A percentile compares a stretch with the other conserved stretches of the same genome.
These are phyloP conservation scores for Eupithecia exiguata DNA, from an alignment of 2,888 invertebrate species.

Conservation along the genomic window DNA sequence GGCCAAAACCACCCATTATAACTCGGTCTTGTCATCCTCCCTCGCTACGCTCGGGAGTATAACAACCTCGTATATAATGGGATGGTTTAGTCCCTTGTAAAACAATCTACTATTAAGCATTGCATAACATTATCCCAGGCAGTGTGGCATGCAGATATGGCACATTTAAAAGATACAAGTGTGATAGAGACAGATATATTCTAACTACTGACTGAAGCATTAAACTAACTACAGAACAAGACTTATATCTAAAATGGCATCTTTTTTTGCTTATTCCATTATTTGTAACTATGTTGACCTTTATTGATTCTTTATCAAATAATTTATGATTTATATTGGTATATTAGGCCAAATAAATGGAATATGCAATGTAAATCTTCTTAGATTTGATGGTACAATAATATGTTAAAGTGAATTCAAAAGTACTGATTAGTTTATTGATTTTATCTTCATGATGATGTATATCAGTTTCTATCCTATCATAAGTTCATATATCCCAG, in stretches of 20 bases:
- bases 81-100: too few relatives aligned
- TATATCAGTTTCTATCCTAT: neutral
- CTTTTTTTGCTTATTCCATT: conserved; percentile 6
- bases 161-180: conserved; percentile 49
- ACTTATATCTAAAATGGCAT: conserved; percentile 6
- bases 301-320: neutral
- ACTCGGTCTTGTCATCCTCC: too few relatives aligned
- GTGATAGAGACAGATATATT: conserved; percentile 49
- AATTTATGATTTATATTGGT: neutral
- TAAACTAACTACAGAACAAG: conserved; percentile 35
- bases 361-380: neutral
- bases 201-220: conserved; percentile 58
- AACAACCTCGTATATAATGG: too few relatives aligned
- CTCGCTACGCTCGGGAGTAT: too few relatives aligned
- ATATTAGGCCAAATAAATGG: conserved; percentile 2
- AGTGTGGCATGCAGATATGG: conserved; percentile 64
- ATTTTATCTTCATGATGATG: conserved; percentile 1
- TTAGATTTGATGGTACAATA: conserved; percentile 21
- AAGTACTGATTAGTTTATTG: conserved; percentile 14
- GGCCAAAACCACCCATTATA: too few relatives aligned
- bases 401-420: conserved; percentile 29
- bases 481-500: neutral
- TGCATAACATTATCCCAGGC: conserved; percentile 63
- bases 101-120: too few relatives aligned
- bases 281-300: neutral